These are phyloP conservation scores for Oreocharis arfaki DNA, from an alignment of 2,113 vertebrate species.

Conservation along the genomic window DNA sequence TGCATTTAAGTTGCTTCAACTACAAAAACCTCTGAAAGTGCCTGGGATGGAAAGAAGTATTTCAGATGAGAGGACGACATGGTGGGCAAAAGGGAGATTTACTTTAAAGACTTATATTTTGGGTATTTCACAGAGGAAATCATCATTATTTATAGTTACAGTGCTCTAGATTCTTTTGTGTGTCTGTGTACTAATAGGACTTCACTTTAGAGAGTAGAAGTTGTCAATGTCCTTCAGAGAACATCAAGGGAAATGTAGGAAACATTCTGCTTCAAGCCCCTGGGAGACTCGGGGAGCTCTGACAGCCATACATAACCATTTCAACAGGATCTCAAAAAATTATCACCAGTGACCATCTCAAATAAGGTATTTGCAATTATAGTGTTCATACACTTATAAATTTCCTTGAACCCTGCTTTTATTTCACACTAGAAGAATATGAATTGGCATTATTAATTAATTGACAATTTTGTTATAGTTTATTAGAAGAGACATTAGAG, in stretches of 20 bases:
- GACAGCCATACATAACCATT: neutral
- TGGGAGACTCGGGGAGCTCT: neutral
- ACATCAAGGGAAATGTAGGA: neutral
- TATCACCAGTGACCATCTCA: neutral
- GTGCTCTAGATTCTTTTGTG: neutral
- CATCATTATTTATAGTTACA: neutral
- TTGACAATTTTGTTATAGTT: neutral
- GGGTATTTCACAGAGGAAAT: neutral
- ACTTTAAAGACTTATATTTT: neutral
- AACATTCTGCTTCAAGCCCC: neutral
- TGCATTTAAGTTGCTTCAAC: neutral
- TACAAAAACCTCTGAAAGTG: neutral
- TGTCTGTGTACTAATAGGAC: neutral
- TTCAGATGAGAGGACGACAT: neutral
- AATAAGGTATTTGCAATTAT: neutral
- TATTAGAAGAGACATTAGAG: neutral
- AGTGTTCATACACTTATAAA: neutral
- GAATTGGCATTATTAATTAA: neutral
- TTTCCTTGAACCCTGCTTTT: neutral
- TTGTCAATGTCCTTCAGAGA: neutral
- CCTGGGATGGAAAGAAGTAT: neutral
- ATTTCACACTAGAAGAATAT: neutral
- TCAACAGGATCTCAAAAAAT: neutral
- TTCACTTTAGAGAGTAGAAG: neutral
- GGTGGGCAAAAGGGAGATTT: neutral